Evolutionary conservation across 2,888 invertebrate genomes (phyloP), one percentile per base, ranked within the genome.

Genomic region (Perizoma flavofasciatum): DNA sequence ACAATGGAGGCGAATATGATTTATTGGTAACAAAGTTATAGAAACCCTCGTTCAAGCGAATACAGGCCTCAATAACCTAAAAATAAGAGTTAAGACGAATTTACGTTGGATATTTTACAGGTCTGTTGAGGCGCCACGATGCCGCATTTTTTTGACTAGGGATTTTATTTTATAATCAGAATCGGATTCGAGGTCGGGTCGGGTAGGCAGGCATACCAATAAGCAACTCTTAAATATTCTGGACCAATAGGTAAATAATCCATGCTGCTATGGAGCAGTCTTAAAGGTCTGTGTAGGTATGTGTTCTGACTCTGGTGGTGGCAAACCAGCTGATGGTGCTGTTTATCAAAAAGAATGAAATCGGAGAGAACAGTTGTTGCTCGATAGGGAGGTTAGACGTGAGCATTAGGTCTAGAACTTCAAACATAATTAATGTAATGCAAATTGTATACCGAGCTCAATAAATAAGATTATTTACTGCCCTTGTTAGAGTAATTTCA

Each of bases 121-220:
- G 66, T 72, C 76, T 70, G 68, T 76, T 72, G 76, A 88, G 90
- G 91, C 91, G 91, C 91, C 91, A 85, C 81, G 73, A 72, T 77
- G 81, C 78, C 81, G 82, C 75, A 79, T 86, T 89, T 89, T 83
- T 88, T 87, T 81, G 74, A 74, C 75, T 76, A 72, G 74, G 78
- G 78, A 82, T 88, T 88, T 88, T 79, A 83, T 88, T 86, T 86
- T 86, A 86, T 85, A 83, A 83, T 82, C 79, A 81, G 80, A 83
- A 83, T 81, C 77, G 81, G 79, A 83, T 79, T 75, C 81, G 82
- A 84, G 80, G 80, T 83, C 83, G 86, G 81, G 76, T 79, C 77
- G 74, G 55, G 48, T 22, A 44, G 50, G 83, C 84, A 88, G 48
- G 83, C 84, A 88, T 83, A 83, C 83, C 81, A 74, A 82, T 61